phyloP scores from a whole-genome alignment of 1,140 invertebrate genomes.

The Sitophilus oryzae region DNA sequence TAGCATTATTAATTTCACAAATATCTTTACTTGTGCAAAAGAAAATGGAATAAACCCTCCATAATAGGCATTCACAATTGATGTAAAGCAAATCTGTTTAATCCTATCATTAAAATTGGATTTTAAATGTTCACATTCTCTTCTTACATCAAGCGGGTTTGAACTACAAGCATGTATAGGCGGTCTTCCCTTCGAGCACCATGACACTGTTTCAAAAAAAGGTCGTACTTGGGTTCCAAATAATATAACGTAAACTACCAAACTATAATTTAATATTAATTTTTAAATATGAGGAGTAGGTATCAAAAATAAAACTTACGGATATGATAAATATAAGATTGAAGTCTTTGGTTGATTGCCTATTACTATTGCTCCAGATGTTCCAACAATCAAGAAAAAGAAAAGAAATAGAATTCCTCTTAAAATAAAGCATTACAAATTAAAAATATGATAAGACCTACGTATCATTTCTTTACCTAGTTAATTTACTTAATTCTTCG shows the following conservation, averaged over 20 bases:
- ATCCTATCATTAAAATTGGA: constrained; percentile 83
- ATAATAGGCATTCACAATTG: constrained; percentile 85
- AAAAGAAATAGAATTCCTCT: constrained; percentile 35
- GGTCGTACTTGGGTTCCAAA: constrained; percentile 70
- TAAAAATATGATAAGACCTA: constrained; percentile 4
- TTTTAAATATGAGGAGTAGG: constrained; percentile 7
- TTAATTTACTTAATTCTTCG: constrained; percentile 18
- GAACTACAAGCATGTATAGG: constrained; percentile 57
- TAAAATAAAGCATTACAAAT: constrained; percentile 22
- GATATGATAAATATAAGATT: constrained; percentile 79
- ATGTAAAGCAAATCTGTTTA: constrained; percentile 86
- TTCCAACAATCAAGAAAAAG: constrained; percentile 15
- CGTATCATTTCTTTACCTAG: constrained; percentile 9
- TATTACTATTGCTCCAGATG: constrained; percentile 8
- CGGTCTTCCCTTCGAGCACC: constrained; percentile 37
- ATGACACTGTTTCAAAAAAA: constrained; percentile 59
- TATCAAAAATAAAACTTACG: constrained; percentile 63
- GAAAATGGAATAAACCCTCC: constrained; percentile 84
- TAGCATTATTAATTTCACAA: constrained; percentile 45
- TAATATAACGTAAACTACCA: constrained; percentile 77
- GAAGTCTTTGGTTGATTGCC: constrained; percentile 59
- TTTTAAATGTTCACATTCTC: constrained; percentile 78
- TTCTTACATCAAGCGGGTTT: constrained; percentile 64
- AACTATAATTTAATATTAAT: constrained; percentile 48
- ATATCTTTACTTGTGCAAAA: constrained; percentile 67